Base-by-base conservation (phyloP, 1,140 invertebrate genomes). In the Streblospio benedicti region DNA sequence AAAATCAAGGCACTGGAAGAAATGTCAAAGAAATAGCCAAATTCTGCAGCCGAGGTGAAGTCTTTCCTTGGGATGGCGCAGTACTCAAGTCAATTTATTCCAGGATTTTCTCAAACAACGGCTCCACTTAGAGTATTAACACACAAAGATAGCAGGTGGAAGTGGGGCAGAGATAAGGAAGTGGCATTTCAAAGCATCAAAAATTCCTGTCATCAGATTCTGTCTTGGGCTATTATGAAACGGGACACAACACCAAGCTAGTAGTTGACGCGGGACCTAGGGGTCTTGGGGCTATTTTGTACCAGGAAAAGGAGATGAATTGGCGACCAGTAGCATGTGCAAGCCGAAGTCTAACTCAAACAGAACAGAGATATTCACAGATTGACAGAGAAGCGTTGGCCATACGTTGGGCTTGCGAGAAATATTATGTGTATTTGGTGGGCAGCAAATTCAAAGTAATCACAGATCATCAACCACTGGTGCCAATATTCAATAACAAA, bases 41-140 rank as follows among this genome's bases (percentile, higher is more conserved):
- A 1, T 25, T 18, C 16, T 20, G 60, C 1, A 58, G 69, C 45
- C 27, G 65, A 66, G 52, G 54, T 67, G 27, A 4, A 53, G 3
- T 60, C 61, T 31, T 57, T 67, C 31, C 33, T 67, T 0, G 61
- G 66, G 16, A 54, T 67, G 52, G 64, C 68, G 1, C 67, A 70
- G 1, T 81, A 75, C 66, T 79, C 78, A 59, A 44, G 70, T 28
- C 53, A 69, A 33, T 80, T 78, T 65, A 62, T 81, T 3, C 28
- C 64, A 62, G 2, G 67, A 67, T 54, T 76, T 70, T 62, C 70
- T 16, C 59, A 53, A 28, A 67, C 71, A 16, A 60, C 67, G 2
- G 59, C 44, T 5, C 73, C 71, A 2, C 27, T 75, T 6, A 62
- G 30, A 32, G 23, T 30, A 49, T 54, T 70, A 35, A 49, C 64